Conservation (phyloP, 2,888 invertebrate genomes). For the Mechanitis messenoides region DNA sequence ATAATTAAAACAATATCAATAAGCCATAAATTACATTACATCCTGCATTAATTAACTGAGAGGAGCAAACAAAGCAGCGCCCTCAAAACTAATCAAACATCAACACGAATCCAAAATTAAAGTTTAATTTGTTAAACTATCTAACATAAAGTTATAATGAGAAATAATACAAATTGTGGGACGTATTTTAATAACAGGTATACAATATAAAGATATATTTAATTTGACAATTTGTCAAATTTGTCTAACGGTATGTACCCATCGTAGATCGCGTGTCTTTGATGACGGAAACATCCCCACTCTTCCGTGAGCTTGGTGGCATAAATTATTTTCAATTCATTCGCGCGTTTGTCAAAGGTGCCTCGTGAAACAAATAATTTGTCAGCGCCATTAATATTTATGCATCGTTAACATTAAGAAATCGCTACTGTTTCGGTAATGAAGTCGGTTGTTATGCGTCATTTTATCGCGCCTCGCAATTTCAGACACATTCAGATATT, state of each 20-base stretch:
- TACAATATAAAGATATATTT: conserved; percentile 44
- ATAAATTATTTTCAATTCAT: conserved; percentile 64
- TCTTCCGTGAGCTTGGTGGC: conserved; percentile 59
- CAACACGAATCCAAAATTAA: conserved; percentile 17
- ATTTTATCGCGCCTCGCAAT: conserved; percentile 17
- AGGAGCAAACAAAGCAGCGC: conserved; percentile 5
- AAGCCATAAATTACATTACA: conserved; percentile 6
- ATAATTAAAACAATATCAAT: conserved; percentile 8
- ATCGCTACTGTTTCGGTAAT: conserved; percentile 25
- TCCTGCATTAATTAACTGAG: conserved; percentile 8
- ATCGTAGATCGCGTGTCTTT: conserved; percentile 71
- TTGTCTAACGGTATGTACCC: conserved; percentile 62
- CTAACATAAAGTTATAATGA: conserved; percentile 24
- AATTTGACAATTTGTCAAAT: conserved; percentile 70
- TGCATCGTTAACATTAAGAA: conserved; percentile 29
- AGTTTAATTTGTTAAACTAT: conserved; percentile 21
- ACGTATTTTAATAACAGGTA: conserved; percentile 54
- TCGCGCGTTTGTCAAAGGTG: conserved; percentile 51
- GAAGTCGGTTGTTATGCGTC: conserved; percentile 20
- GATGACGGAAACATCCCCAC: conserved; percentile 51
- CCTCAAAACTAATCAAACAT: conserved; percentile 13
- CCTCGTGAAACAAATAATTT: conserved; percentile 58
- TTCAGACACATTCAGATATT: conserved; percentile 9
- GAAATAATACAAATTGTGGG: conserved; percentile 26
- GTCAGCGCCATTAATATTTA: conserved; percentile 35